These are phyloP conservation scores for Lamellibrachia satsuma DNA, from an alignment of 2,888 invertebrate genomes.

Conservation along the genomic window DNA sequence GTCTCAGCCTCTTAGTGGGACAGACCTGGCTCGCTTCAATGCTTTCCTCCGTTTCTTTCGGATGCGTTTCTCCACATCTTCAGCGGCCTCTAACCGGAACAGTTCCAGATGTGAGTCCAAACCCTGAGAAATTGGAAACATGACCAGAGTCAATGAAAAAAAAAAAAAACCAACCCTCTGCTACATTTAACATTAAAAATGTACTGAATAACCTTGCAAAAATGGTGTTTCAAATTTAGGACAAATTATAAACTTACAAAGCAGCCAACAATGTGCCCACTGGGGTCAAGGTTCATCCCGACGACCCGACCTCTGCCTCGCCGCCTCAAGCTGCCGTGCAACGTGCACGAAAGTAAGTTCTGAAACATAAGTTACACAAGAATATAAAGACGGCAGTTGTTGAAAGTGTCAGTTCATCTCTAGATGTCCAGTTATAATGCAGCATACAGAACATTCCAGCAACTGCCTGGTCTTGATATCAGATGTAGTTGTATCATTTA, in stretches of 20 bases:
- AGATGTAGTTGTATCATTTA: not conserved
- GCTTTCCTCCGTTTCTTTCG: slow-evolving; percentile 81
- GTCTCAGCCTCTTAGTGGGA: not conserved
- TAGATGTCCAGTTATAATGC: not conserved
- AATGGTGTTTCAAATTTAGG: not conserved
- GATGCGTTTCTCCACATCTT: slow-evolving; percentile 77
- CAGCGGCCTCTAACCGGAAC: slow-evolving; percentile 81
- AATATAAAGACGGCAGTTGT: not conserved
- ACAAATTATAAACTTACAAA: slow-evolving; percentile 68
- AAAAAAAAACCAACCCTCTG: not conserved
- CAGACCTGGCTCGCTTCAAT: slow-evolving; percentile 52
- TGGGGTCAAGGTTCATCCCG: slow-evolving; percentile 77
- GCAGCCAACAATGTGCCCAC: slow-evolving; percentile 79
- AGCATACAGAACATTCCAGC: not conserved
- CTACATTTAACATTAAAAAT: not conserved
- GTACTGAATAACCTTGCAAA: not conserved
- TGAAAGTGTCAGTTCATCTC: not conserved
- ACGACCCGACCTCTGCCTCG: slow-evolving; percentile 82
- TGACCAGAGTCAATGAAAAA: not conserved
- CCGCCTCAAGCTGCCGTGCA: slow-evolving; percentile 82
- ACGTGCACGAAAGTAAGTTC: slow-evolving; percentile 55
- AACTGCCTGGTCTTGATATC: not conserved
- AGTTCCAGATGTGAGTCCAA: slow-evolving; percentile 83
- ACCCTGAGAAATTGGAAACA: slow-evolving; percentile 68
- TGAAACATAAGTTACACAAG: not conserved